Conservation (phyloP, 2,113 vertebrate genomes). For the Mesoclemmys tuberculata region DNA sequence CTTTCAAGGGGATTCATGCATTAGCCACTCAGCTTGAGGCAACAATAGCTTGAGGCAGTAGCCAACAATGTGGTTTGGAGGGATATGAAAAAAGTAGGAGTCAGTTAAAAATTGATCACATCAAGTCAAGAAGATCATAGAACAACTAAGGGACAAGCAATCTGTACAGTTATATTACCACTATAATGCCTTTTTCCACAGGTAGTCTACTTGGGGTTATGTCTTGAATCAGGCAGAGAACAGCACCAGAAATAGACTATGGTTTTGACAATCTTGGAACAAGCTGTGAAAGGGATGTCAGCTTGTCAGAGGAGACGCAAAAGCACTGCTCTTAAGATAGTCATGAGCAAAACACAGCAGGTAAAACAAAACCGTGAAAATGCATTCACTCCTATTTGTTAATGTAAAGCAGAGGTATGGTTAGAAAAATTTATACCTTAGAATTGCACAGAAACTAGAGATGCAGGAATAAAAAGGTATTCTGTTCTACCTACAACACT, state of each 20-base stretch:
- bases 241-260: background rate
- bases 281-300: background rate
- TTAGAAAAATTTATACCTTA: background rate
- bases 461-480: background rate
- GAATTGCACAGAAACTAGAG: background rate
- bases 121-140: background rate
- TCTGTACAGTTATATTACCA: background rate
- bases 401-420: background rate
- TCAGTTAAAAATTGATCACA: background rate
- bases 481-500: background rate
- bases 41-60: background rate
- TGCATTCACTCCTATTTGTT: background rate
- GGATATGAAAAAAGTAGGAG: slow-evolving; percentile 7
- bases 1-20: background rate
- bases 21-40: background rate
- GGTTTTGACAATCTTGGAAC: background rate
- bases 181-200: background rate
- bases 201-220: background rate
- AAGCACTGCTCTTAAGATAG: background rate
- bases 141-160: background rate
- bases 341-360: background rate
- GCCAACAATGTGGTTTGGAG: background rate
- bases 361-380: background rate
- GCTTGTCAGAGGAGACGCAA: background rate
- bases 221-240: background rate